Evolutionary conservation across 2,888 invertebrate genomes (phyloP).

Genomic region (Epinotia ramella): DNA sequence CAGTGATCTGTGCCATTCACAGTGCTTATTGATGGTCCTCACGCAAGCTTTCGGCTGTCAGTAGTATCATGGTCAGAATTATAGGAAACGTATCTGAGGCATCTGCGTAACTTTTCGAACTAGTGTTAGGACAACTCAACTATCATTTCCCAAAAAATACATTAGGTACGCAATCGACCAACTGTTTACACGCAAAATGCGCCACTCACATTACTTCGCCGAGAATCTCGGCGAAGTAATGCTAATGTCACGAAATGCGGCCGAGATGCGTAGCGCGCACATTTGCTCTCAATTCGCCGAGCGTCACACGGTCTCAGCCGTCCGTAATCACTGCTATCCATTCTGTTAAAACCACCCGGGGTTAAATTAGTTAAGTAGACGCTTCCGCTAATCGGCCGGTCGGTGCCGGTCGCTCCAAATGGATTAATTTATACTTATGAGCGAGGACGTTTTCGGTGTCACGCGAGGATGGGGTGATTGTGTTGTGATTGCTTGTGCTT

Average conservation of each 20-base stretch:
- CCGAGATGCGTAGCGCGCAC: constrained; percentile 51
- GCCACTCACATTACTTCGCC: background rate
- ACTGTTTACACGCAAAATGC: background rate
- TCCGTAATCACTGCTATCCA: constrained; percentile 85
- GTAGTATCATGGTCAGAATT: too few relatives aligned
- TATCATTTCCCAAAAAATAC: too few relatives aligned
- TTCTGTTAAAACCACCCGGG: constrained; percentile 86
- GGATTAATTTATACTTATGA: constrained; percentile 86
- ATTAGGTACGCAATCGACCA: too few relatives aligned
- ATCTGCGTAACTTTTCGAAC: too few relatives aligned
- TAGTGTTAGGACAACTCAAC: too few relatives aligned
- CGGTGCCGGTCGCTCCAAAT: constrained; percentile 83
- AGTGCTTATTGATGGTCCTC: too few relatives aligned
- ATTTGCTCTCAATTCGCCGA: constrained; percentile 50
- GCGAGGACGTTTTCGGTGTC: constrained; percentile 85
- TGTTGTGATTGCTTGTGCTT: constrained; percentile 83
- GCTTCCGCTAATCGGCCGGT: constrained; percentile 85
- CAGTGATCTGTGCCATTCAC: background rate
- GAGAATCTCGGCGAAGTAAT: too few relatives aligned
- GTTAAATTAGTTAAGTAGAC: constrained; percentile 86
- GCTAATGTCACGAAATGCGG: too few relatives aligned
- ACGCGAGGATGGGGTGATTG: constrained; percentile 84
- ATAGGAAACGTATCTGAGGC: too few relatives aligned
- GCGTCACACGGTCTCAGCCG: constrained; percentile 74
- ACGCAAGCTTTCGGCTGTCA: too few relatives aligned